These are phyloP conservation scores for Sphaeridia pumilis DNA, from an alignment of 2,888 invertebrate genomes.

Conservation along the genomic window DNA sequence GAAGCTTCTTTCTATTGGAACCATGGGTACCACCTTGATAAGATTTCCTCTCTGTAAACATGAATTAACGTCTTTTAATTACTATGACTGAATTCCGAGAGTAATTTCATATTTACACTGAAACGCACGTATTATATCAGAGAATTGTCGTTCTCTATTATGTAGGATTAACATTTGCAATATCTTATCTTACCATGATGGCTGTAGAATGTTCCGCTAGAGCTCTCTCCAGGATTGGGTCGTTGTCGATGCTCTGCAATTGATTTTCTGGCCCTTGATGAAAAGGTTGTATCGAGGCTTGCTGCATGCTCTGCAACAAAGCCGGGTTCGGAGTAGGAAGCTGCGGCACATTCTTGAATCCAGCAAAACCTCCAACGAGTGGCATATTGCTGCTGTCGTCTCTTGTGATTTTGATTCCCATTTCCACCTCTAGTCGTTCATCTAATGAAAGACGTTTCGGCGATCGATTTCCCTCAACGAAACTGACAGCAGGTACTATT, in stretches of 20 bases:
- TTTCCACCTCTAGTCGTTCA: conserved; percentile 49
- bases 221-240: neutral
- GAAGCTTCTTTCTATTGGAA: conserved; percentile 36
- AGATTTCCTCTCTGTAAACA: conserved; percentile 49
- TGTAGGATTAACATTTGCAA: neutral
- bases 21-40: conserved; percentile 49
- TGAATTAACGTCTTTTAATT: conserved; percentile 16
- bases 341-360: neutral
- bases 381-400: no score
- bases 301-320: neutral
- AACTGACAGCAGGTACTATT: conserved; percentile 6
- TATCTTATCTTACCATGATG: conserved; percentile 27
- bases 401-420: conserved; percentile 45
- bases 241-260: no score
- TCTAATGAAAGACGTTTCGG: conserved; percentile 51
- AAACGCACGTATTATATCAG: neutral
- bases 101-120: no score
- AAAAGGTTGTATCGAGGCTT: neutral
- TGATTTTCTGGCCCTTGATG: conserved; percentile 2
- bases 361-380: neutral
- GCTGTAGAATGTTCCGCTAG: conserved; percentile 32
- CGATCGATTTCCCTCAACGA: conserved; percentile 30
- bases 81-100: neutral
- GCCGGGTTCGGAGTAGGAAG: neutral
- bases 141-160: neutral